Conservation (phyloP, 2,888 invertebrate species). For the Neocrepidodera transversa region DNA sequence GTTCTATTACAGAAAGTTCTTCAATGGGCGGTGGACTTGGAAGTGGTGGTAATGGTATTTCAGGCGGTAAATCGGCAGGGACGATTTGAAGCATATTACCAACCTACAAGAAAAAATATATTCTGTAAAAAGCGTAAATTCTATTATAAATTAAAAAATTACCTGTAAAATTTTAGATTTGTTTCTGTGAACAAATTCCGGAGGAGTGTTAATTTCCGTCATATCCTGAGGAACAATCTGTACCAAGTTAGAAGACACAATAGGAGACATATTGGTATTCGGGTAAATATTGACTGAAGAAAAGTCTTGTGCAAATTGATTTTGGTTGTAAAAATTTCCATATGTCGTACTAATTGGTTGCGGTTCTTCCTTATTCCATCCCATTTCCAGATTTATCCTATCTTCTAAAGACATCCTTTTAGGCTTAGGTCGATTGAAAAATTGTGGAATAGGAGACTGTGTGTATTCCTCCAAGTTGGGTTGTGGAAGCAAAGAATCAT, state of each 20-base stretch:
- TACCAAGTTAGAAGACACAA: conserved; percentile 46
- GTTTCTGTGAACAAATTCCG: conserved; percentile 1
- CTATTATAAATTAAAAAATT: neutral
- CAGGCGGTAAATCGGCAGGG: conserved; percentile 60
- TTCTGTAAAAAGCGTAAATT: too few species aligned
- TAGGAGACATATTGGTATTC: too few species aligned
- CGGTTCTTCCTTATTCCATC: conserved; percentile 60
- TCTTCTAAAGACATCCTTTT: conserved; percentile 68
- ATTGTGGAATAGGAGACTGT: conserved; percentile 45
- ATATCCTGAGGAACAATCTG: conserved; percentile 66
- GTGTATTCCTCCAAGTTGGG: conserved; percentile 46
- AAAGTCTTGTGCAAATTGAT: conserved; percentile 21
- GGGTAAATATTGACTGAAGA: conserved; percentile 23
- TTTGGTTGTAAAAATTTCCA: conserved; percentile 34
- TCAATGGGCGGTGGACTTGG: conserved; percentile 19
- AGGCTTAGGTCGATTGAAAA: conserved; percentile 27
- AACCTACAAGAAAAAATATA: conserved; percentile 56
- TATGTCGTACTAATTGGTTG: conserved; percentile 32
- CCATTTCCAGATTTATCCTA: conserved; percentile 67
- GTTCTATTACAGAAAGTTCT: neutral
- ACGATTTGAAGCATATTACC: conserved; percentile 69
- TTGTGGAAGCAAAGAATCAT: conserved; percentile 58
- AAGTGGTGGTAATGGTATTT: conserved; percentile 29
- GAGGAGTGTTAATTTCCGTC: conserved; percentile 15
- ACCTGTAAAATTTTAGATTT: conserved; percentile 30